phyloP scores from a whole-genome alignment of 2,113 vertebrate genomes.

The Cynopterus brachyotis region DNA sequence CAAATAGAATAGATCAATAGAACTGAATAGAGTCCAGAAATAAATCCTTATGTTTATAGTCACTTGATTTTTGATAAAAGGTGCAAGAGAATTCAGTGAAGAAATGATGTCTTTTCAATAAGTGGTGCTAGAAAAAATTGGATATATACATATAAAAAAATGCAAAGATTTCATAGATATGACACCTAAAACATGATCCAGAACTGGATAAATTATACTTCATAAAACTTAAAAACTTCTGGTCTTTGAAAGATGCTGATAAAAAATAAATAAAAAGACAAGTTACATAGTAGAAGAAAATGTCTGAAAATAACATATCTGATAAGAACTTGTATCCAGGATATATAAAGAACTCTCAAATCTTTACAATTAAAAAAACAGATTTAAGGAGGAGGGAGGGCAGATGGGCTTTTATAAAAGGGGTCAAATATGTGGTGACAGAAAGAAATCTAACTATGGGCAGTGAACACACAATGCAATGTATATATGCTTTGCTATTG shows the following conservation, averaged over 20 bases:
- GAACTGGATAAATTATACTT: neutral
- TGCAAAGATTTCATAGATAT: conserved; percentile 12
- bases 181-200: neutral
- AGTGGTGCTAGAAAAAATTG: neutral
- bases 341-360: neutral
- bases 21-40: neutral
- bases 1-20: neutral
- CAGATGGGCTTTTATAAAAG: no score
- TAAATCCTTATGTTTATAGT: neutral
- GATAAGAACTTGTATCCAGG: neutral
- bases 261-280: neutral
- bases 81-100: neutral
- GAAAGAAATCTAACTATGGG: no score
- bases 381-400: no score
- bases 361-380: neutral
- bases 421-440: no score
- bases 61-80: neutral
- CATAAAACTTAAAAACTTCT: conserved; percentile 3
- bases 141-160: conserved; percentile 9
- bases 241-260: neutral
- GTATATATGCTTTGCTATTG: no score
- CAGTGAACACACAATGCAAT: no score
- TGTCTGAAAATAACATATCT: neutral
- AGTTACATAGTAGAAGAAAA: neutral
- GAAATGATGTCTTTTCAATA: neutral